A percentile compares a stretch with the other conserved stretches of the same genome.
These are phyloP conservation scores for Phyllopteryx taeniolatus DNA, from an alignment of 2,113 vertebrate genomes.

Conservation along the genomic window DNA sequence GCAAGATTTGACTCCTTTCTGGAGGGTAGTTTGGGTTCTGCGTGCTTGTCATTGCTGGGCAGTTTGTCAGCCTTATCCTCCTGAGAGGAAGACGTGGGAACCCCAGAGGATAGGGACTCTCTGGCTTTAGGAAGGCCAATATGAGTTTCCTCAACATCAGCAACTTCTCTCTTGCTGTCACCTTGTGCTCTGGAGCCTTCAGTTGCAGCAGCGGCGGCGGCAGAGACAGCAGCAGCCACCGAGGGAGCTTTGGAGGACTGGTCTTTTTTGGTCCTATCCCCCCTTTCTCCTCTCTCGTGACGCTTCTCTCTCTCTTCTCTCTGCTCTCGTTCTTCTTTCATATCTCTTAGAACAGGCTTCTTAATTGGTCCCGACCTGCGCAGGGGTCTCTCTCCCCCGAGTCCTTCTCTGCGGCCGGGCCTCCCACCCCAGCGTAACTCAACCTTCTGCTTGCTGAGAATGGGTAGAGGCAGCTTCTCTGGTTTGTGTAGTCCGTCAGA, in stretches of 20 bases:
- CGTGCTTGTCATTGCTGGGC: conserved; percentile 74
- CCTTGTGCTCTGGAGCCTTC: conserved; percentile 65
- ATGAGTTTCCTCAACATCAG: conserved; percentile 49
- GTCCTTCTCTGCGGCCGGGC: conserved; percentile 84
- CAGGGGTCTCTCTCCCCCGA: conserved; percentile 81
- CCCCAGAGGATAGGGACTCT: conserved; percentile 58
- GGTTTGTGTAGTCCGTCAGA: conserved; percentile 76
- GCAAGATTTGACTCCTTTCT: conserved; percentile 80
- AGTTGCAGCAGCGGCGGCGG: conserved; percentile 47
- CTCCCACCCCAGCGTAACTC: conserved; percentile 94
- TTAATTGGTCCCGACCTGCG: conserved; percentile 96
- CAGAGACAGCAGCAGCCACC: conserved; percentile 58
- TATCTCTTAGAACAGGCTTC: conserved; percentile 93
- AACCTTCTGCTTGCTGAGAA: conserved; percentile 82
- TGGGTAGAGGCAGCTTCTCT: conserved; percentile 79
- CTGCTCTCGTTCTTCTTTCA: conserved; percentile 96
- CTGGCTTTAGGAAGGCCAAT: conserved; percentile 40
- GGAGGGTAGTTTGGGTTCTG: conserved; percentile 76
- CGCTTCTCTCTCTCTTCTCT: conserved; percentile 87
- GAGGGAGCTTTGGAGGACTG: conserved; percentile 53
- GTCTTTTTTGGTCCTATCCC: conserved; percentile 79
- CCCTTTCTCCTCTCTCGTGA: conserved; percentile 77
- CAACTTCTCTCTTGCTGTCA: conserved; percentile 59
- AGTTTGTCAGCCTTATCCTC: conserved; percentile 86
- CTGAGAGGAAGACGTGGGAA: conserved; percentile 54